Evolutionary conservation across 1,140 invertebrate genomes (phyloP).

Genomic region (Pseudachorutes palmiensis): DNA sequence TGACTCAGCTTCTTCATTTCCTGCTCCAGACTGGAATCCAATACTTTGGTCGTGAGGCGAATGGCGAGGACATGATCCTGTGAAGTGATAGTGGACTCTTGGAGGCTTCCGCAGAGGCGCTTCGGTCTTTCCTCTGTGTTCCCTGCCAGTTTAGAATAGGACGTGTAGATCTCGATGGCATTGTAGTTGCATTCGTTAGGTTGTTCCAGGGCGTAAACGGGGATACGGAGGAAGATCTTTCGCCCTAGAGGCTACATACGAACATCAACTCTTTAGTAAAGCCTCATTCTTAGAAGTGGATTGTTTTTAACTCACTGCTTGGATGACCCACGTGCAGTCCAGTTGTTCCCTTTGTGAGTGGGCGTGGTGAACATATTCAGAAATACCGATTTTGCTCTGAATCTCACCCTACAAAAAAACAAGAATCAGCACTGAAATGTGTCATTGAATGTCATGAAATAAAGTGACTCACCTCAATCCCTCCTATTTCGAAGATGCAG

Average conservation of each 20-base stretch:
- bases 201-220: constrained; percentile 56
- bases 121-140: constrained; percentile 47
- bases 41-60: constrained; percentile 59
- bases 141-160: constrained; percentile 52
- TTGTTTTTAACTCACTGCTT: too few species aligned
- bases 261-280: too few species aligned
- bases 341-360: constrained; percentile 48
- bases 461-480: constrained; percentile 38
- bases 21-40: constrained; percentile 43
- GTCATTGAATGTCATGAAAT: background rate
- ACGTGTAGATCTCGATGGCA: constrained; percentile 66
- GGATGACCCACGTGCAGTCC: constrained; percentile 74
- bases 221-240: constrained; percentile 67
- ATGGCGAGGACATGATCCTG: constrained; percentile 54
- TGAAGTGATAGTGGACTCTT: constrained; percentile 56
- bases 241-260: constrained; percentile 52
- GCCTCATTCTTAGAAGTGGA: too few species aligned
- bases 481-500: constrained; percentile 45
- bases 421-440: background rate
- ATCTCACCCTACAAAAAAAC: constrained; percentile 33
- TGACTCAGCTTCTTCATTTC: constrained; percentile 14
- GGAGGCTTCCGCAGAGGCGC: constrained; percentile 67
- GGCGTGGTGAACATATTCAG: background rate
- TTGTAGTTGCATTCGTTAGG: constrained; percentile 77
- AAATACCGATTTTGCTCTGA: constrained; percentile 50